Conservation (phyloP, 1,140 invertebrate genomes). For the Trypoxylus dichotomus region DNA sequence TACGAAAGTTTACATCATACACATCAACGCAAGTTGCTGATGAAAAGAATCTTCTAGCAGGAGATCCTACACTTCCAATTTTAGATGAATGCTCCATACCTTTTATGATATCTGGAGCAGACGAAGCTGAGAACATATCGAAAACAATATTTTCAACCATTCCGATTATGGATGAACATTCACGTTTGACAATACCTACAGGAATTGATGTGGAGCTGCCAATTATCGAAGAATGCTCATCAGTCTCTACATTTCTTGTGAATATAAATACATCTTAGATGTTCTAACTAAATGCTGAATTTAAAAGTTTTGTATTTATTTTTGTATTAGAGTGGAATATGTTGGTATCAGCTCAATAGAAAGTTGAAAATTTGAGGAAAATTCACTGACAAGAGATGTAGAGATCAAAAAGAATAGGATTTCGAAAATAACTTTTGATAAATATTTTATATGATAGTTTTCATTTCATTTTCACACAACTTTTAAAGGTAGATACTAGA, state of each 20-base stretch:
- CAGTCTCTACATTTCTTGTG: background rate
- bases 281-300: no score
- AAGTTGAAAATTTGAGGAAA: no score
- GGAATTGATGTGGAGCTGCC: background rate
- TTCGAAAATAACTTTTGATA: no score
- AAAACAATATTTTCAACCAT: background rate
- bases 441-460: no score
- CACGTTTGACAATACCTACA: background rate
- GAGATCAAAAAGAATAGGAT: no score
- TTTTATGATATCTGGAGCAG: background rate
- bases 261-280: background rate
- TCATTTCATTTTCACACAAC: no score
- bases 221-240: background rate
- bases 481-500: no score
- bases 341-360: no score
- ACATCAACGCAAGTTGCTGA: background rate
- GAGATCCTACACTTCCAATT: constrained; percentile 8
- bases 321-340: no score
- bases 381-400: no score
- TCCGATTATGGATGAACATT: constrained; percentile 2
- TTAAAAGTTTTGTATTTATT: no score
- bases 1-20: background rate
- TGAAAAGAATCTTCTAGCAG: background rate
- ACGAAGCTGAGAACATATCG: background rate
- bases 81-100: background rate